phyloP scores from a whole-genome alignment of 2,797 vertebrate species.

The Streptopelia turtur region DNA sequence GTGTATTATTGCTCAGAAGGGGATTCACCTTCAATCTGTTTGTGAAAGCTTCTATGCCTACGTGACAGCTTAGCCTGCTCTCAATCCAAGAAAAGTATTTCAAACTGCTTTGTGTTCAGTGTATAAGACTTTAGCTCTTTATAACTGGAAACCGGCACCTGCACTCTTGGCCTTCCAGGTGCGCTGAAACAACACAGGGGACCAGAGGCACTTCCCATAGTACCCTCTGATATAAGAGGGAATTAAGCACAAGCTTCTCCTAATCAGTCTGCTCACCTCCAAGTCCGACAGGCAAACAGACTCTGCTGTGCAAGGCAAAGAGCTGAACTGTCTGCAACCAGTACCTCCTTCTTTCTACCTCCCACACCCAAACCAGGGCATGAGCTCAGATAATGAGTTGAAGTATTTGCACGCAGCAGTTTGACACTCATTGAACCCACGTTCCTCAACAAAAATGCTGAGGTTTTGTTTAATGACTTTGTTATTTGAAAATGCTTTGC shows the following conservation, averaged over 20 bases:
- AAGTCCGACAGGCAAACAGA: not conserved
- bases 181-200: not conserved
- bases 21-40: not conserved
- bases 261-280: not conserved
- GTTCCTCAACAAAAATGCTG: not conserved
- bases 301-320: not conserved
- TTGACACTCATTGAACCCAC: not conserved
- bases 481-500: not conserved
- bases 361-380: not conserved
- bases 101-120: not conserved
- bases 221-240: not conserved
- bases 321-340: not conserved
- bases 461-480: fast-evolving
- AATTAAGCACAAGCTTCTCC: conserved; percentile 2
- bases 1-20: not conserved
- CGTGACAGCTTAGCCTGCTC: not conserved
- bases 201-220: not conserved
- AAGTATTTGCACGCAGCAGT: not conserved
- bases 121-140: not conserved
- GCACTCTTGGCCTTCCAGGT: not conserved
- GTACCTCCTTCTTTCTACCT: not conserved
- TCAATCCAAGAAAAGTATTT: not conserved
- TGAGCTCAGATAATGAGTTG: not conserved
- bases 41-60: not conserved
- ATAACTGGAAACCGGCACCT: not conserved